phyloP scores from a whole-genome alignment of 2,888 invertebrate species.

The Machimus atricapillus region DNA sequence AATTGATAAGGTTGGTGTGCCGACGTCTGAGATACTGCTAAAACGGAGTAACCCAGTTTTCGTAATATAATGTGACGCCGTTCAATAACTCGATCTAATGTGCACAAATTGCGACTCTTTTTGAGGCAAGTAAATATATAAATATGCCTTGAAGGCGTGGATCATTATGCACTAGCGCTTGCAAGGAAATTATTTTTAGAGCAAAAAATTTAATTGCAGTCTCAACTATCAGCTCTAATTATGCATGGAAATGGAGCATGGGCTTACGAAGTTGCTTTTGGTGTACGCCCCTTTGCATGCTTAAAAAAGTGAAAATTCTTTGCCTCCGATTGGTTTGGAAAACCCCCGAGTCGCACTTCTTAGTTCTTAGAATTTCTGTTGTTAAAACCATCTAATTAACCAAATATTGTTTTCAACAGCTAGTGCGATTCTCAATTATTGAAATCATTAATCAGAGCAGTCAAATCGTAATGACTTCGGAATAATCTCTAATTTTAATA shows the following conservation, averaged over 20 bases:
- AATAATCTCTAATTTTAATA: not conserved
- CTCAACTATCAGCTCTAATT: not conserved
- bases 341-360: not conserved
- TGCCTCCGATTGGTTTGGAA: not conserved
- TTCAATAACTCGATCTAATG: conserved; percentile 14
- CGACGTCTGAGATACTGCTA: conserved; percentile 17
- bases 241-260: conserved; percentile 15
- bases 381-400: not conserved
- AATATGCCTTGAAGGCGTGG: not conserved
- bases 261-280: not conserved
- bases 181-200: not conserved
- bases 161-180: not conserved
- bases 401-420: not conserved
- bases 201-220: conserved; percentile 8
- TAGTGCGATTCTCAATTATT: not conserved
- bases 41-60: conserved; percentile 27
- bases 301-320: not conserved
- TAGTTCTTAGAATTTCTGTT: not conserved
- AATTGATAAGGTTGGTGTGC: conserved; percentile 21
- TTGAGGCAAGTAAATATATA: not conserved
- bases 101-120: conserved; percentile 26
- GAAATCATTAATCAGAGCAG: not conserved
- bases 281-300: not conserved
- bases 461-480: not conserved
- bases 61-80: conserved; percentile 16